Conservation (phyloP, 2,113 vertebrate species). For the Nibea albiflora region DNA sequence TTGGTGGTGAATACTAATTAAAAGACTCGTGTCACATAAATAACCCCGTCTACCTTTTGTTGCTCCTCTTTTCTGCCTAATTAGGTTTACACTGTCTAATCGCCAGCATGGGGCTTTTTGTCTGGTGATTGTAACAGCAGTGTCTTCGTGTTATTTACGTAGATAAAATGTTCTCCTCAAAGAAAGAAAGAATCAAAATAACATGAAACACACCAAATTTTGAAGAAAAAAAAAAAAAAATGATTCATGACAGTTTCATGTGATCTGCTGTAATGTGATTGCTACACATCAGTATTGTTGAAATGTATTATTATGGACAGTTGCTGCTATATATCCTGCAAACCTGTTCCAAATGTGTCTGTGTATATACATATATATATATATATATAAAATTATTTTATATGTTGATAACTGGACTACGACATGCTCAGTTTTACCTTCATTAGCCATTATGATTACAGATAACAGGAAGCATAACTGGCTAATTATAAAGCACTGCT, state of each 20-base stretch:
- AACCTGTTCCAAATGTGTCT: background rate
- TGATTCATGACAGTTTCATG: background rate
- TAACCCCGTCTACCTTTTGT: conserved; percentile 27
- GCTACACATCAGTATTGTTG: background rate
- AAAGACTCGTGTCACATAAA: conserved; percentile 33
- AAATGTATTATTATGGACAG: background rate
- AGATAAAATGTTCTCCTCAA: background rate
- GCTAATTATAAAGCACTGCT: background rate
- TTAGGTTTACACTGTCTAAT: conserved; percentile 50
- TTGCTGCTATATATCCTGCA: background rate
- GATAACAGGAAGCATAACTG: background rate
- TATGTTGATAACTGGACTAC: conserved; percentile 3
- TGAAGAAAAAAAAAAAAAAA: background rate
- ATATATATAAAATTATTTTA: too few relatives aligned
- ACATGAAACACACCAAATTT: background rate
- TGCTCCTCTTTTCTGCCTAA: conserved; percentile 42
- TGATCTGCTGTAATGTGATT: background rate
- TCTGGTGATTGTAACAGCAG: conserved; percentile 22
- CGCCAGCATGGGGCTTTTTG: conserved; percentile 19
- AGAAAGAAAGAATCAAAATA: background rate
- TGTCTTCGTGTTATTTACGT: conserved; percentile 16
- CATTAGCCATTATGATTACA: conserved; percentile 17
- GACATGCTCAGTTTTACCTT: conserved; percentile 1
- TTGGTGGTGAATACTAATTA: conserved; percentile 41
- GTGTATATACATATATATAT: too few relatives aligned